Evolutionary conservation across 2,888 invertebrate genomes (phyloP), one percentile per base, ranked within the genome.

Genomic region (Campopleginae sp.): DNA sequence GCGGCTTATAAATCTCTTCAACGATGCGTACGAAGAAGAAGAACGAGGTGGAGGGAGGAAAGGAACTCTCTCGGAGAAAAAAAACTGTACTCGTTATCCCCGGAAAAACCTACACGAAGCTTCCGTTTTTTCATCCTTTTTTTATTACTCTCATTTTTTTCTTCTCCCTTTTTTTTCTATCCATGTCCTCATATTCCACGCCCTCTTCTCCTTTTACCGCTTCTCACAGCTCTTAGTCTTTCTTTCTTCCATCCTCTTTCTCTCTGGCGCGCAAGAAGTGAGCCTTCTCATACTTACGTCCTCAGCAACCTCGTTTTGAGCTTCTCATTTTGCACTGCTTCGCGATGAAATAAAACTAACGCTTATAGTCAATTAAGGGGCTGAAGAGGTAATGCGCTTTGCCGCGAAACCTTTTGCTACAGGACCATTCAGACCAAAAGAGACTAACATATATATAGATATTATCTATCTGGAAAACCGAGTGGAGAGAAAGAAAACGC

Each of bases 361-460:
- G 90, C 89, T 91, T 90, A 90, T 89, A 90, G 92, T 91, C 92
- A 91, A 91, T 91, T 91, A 91, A 91, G 89, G 84, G 83, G 81
- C 83, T 88, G 87, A 87, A 86, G 80, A 87, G 89, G 86, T 88
- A 90, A 91, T 90, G 88, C 87, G 89, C 89, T 89, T 89, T 86
- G 87, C 87, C 85, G 85, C 88, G 80, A 65, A 80, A 83, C 85
- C 77, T 82, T 87, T 84, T 72, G 68, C 85, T 74, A 77, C 71
- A 61, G 74, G 61, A 86, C 88, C 86, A 77, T 87, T 84, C 84
- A 68, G 85, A 82, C 77, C n/a, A 80, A 84, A 79, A 80, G 72
- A 44, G 33, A 80, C 19, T 71, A 46, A 63, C 17, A 63, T 70
- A 66, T 42, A 63, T 51, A 65, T 48, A 54, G 19, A 80, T 65